Evolutionary conservation across 2,797 vertebrate genomes (phyloP), one percentile per base, ranked within the genome.

Genomic region (Thaleichthys pacificus): DNA sequence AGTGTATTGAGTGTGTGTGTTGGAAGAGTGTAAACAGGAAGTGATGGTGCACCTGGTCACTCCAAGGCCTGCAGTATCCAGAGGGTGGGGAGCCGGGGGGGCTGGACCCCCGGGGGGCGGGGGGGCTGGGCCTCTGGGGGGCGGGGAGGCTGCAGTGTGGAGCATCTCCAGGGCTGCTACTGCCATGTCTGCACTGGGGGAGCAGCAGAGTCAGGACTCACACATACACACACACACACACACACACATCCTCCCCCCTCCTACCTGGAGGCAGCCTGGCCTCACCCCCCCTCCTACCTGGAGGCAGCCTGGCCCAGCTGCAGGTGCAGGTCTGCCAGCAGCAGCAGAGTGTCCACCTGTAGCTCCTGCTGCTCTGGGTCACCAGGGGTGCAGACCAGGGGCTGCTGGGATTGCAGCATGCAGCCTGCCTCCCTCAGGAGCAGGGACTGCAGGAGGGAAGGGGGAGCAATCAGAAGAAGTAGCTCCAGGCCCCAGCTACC

Each of bases 141-240:
- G 21, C 76, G 70, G 91, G 72, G 92, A 72, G 77, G 91, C 86
- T 67, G 93, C 93, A 2, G 93, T 92, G 82, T 95, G 94, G 66
- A 99, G 91, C 75, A 96, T 89, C 77, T 66, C 87, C 83, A 98
- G 85, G 47, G 93, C 89, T 75, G 95, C 95, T 75, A 91, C 91
- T 71, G 93, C 92, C 76, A 90, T 89, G 62, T 96, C 90, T 80
- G 91, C 86, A 83, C 98, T 99, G 77, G 72, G 80, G 26, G 32
- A 66, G 21, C 26, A 30, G 75, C 71, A 79, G 24, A 15, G 8
- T 77, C 49, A 78, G 66, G 28, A 58, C 68, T 61, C 15, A 17
- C 17, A 71, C 12, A 74, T 58, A 63, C 56, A 63, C 69, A 11
- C n/a, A 61, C 47, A 71, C 12, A 74, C 61, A 63, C 56, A 63